Base-by-base conservation (phyloP, 2,888 invertebrate species). In the Cordylochernes scorpioides region DNA sequence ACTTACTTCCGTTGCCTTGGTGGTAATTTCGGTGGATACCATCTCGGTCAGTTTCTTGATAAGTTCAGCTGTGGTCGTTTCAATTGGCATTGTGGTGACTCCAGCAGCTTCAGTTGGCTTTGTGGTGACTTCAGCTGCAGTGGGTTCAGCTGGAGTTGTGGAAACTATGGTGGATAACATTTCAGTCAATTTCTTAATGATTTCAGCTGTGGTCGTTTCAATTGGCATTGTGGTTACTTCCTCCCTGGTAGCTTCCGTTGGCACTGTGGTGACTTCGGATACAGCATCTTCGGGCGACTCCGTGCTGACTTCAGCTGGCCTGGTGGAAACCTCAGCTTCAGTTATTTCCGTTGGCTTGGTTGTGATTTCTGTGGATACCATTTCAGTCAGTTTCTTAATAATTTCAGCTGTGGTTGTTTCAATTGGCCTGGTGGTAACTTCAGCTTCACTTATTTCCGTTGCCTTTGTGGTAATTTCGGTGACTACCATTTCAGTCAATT, bases 371-470 rank as follows among this genome's bases (percentile, higher is more conserved):
- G 10, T 3, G 14, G 12, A 10, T 22, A 14, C 14, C 5, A 14
- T 22, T 22, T 22, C 22, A 19, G 8, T 19, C n/a, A n/a, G n/a
- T n/a, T n/a, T n/a, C n/a, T n/a, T n/a, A 19, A 8, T 19, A 19
- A 19, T 19, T 19, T 19, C n/a, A 19, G 8, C 19, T 9, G 19
- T 19, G n/a, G 19, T 19, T 9, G n/a, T 19, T n/a, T 8, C 19
- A 19, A 19, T 19, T 19, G 19, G n/a, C n/a, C n/a, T n/a, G n/a
- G 19, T 19, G 8, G n/a, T 19, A 9, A 9, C 19, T 19, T 9
- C 19, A 19, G 19, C n/a, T 19, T 19, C n/a, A 19, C 19, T 19
- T 19, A 19, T 19, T 19, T 19, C 19, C 19, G 8, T 19, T 19
- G n/a, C n/a, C n/a, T 9, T 19, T 19, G 8, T n/a, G n/a, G 19